Conservation (phyloP, 2,113 vertebrate species). For the Heterocephalus glaber region DNA sequence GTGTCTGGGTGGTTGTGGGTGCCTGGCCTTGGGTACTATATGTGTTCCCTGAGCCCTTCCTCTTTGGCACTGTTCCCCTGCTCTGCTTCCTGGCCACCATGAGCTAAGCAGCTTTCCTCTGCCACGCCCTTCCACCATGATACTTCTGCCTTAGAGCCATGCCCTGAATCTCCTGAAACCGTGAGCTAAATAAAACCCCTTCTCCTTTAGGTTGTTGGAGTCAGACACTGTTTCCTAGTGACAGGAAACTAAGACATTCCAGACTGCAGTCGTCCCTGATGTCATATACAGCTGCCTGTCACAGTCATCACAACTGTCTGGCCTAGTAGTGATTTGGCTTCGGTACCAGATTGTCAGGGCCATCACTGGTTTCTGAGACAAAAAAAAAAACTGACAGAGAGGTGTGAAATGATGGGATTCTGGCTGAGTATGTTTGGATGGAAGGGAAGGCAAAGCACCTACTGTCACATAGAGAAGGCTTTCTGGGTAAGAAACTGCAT, state of each 20-base stretch:
- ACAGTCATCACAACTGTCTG: background rate
- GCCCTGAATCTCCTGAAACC: background rate
- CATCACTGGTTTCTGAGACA: background rate
- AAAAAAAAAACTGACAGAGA: no score
- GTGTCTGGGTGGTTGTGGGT: background rate
- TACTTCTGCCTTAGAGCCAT: background rate
- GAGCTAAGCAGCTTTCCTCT: background rate
- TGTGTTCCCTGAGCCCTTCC: background rate
- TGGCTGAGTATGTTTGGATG: background rate
- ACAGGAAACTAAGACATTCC: background rate
- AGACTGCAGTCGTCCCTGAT: background rate
- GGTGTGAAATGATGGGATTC: background rate
- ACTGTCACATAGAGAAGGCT: background rate
- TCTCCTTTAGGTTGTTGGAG: background rate
- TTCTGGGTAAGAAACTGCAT: background rate
- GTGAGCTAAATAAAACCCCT: background rate
- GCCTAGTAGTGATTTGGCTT: background rate
- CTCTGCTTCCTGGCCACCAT: background rate
- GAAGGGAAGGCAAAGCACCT: background rate
- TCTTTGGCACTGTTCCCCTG: background rate
- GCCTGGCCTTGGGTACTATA: background rate
- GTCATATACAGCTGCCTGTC: rapidly evolving
- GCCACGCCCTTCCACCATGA: background rate
- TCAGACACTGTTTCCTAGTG: background rate
- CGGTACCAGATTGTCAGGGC: background rate